Evolutionary conservation across 2,797 vertebrate species (phyloP).

Genomic region (Synaphobranchus kaupii): DNA sequence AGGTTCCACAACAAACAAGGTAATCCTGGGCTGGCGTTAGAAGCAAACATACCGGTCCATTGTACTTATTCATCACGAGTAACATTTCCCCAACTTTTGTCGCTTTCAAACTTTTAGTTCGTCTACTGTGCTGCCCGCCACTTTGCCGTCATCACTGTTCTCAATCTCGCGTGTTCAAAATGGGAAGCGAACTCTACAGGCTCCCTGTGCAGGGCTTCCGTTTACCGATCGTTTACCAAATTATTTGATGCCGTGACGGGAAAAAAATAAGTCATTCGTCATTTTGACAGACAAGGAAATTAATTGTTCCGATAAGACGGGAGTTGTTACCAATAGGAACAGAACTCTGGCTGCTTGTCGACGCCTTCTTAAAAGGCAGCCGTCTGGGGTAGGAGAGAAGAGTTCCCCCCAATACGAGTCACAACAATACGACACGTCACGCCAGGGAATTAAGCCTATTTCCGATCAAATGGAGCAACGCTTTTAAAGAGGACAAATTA

Average conservation of each 20-base stretch:
- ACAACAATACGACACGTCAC: not conserved
- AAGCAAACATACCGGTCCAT: too few relatives aligned
- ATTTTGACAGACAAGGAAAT: conserved; percentile 25
- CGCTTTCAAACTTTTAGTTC: not conserved
- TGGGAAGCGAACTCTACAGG: not conserved
- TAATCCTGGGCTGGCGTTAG: too few relatives aligned
- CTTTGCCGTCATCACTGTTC: not conserved
- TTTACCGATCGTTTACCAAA: not conserved
- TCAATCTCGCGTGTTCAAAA: not conserved
- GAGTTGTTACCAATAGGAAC: not conserved
- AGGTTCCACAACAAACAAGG: too few relatives aligned
- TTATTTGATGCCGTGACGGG: not conserved
- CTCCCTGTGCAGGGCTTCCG: not conserved
- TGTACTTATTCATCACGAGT: too few relatives aligned
- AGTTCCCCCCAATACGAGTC: not conserved
- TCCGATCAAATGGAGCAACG: not conserved
- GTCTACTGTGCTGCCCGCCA: not conserved
- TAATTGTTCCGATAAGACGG: not conserved
- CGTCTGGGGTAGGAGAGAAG: not conserved
- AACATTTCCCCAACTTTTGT: not conserved
- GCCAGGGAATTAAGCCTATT: not conserved
- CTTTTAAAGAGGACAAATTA: too few relatives aligned
- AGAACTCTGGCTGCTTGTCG: not conserved
- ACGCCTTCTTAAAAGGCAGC: not conserved
- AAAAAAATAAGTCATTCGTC: not conserved